These are phyloP conservation scores for Cephus sareptanus DNA, from an alignment of 2,888 invertebrate species.

Conservation along the genomic window DNA sequence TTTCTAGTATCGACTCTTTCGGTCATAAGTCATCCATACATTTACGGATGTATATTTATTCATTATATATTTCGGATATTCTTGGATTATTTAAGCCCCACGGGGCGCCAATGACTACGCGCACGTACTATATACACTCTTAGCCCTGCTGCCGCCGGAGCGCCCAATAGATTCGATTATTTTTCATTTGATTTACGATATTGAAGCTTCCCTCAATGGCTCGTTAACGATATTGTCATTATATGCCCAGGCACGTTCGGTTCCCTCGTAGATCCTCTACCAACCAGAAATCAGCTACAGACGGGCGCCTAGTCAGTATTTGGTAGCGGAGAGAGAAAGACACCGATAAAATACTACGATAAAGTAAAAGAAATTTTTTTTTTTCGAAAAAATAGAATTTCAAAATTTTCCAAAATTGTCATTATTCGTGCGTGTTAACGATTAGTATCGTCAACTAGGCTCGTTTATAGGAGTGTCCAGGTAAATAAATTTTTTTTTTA, in stretches of 20 bases:
- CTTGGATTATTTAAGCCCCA: conserved; percentile 13
- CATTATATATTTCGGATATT: conserved; percentile 6
- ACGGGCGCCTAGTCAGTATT: too few relatives aligned
- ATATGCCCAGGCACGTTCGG: conserved; percentile 42
- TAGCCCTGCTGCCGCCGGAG: not conserved
- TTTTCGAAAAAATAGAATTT: rapidly evolving
- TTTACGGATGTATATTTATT: too few relatives aligned
- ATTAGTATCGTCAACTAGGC: too few relatives aligned
- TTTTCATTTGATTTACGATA: conserved; percentile 47
- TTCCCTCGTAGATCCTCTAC: conserved; percentile 25
- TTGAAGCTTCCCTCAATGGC: conserved; percentile 47
- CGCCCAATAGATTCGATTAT: conserved; percentile 37
- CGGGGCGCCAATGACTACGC: conserved; percentile 10
- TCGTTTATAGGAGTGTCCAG: too few relatives aligned
- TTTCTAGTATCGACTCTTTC: rapidly evolving
- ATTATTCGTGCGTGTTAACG: too few relatives aligned
- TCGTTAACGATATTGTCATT: conserved; percentile 59
- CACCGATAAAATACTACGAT: too few relatives aligned
- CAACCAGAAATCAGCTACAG: too few relatives aligned
- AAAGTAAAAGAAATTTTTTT: too few relatives aligned
- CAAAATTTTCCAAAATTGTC: too few relatives aligned
- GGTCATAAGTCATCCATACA: conserved; percentile 7
- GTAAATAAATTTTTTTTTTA: too few relatives aligned
- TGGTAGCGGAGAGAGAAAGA: too few relatives aligned
- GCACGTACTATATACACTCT: not conserved